Conservation (phyloP, 2,113 vertebrate genomes). For the Tragelaphus scriptus region DNA sequence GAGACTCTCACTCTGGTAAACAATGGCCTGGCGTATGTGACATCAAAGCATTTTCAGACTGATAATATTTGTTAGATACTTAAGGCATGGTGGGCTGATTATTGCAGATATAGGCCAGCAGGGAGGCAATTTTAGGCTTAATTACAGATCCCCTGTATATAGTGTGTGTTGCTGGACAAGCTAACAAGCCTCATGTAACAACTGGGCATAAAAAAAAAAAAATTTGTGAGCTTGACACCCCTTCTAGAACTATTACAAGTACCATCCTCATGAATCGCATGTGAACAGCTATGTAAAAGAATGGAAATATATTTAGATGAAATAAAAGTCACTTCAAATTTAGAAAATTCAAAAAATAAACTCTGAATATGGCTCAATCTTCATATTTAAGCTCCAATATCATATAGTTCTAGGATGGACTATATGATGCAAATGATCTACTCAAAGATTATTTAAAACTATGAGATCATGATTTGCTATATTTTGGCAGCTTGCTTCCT, state of each 20-base stretch:
- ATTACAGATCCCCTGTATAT: neutral
- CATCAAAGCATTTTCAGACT: slow-evolving; percentile 28
- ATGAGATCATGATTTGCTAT: neutral
- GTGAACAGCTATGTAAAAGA: neutral
- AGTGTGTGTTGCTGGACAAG: neutral
- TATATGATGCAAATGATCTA: neutral
- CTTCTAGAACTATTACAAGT: neutral
- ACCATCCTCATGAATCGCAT: neutral
- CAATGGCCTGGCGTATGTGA: neutral
- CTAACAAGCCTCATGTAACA: neutral
- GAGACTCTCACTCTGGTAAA: slow-evolving; percentile 13
- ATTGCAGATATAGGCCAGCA: neutral
- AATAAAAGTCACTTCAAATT: slow-evolving; percentile 22
- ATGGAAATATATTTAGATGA: neutral
- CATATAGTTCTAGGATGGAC: neutral
- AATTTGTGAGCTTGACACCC: neutral
- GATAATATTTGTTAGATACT: slow-evolving; percentile 11
- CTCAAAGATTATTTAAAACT: neutral
- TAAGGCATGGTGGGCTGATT: neutral
- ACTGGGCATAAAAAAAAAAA: neutral
- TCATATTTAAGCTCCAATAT: neutral
- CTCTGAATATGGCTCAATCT: neutral
- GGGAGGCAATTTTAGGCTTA: neutral
- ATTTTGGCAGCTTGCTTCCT: neutral
- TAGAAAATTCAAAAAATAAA: neutral